Conservation (phyloP, 2,113 vertebrate species). For the Cervus canadensis region DNA sequence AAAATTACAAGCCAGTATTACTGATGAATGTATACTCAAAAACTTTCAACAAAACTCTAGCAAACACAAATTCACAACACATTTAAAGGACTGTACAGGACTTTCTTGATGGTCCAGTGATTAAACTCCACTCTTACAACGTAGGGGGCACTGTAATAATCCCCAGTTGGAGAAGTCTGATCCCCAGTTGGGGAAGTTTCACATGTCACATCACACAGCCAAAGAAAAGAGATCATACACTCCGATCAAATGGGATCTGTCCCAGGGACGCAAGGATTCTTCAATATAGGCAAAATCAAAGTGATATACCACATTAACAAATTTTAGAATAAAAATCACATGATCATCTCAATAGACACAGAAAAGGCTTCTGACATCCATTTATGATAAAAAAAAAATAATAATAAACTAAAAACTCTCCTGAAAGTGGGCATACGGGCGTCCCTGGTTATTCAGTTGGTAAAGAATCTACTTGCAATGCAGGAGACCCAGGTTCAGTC, state of each 20-base stretch:
- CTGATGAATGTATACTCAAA: not conserved
- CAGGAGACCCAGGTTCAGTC: not conserved
- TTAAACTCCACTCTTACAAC: not conserved
- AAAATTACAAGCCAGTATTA: not conserved
- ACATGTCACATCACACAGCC: not conserved
- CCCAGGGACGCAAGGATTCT: not conserved
- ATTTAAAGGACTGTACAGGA: not conserved
- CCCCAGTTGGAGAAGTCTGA: not conserved
- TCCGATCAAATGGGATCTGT: not conserved
- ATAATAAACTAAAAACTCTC: not conserved
- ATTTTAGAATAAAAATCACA: not conserved
- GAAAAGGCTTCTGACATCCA: not conserved
- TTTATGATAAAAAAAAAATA: not conserved
- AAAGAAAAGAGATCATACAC: not conserved
- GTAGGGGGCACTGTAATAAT: not conserved
- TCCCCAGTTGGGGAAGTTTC: not conserved
- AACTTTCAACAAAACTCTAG: not conserved
- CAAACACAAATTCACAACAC: not conserved
- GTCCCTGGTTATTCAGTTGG: not conserved
- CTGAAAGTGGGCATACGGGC: not conserved
- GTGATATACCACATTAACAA: not conserved
- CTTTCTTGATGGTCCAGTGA: not conserved
- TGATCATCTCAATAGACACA: not conserved
- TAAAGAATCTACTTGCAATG: not conserved
- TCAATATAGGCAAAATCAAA: not conserved